Conservation (phyloP, 2,113 vertebrate genomes). For the Vidua macroura region DNA sequence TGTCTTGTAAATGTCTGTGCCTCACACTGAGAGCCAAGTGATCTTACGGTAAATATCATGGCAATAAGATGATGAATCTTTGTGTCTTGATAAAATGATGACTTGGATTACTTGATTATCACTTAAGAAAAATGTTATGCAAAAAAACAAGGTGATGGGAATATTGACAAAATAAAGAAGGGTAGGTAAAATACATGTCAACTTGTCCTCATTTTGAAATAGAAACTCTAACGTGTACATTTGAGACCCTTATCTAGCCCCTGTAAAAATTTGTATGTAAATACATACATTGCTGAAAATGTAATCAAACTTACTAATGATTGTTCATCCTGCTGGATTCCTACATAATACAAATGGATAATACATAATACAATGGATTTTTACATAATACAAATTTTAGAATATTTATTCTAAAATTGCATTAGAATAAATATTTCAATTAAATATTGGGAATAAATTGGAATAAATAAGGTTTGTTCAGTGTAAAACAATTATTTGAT, state of each 20-base stretch:
- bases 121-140: not conserved
- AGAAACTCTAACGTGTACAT: not conserved
- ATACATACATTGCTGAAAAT: not conserved
- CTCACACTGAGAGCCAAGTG: not conserved
- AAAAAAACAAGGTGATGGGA: not conserved
- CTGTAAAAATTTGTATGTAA: not conserved
- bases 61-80: conserved; percentile 43
- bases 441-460: not conserved
- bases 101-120: conserved; percentile 19
- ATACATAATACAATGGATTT: too few relatives aligned
- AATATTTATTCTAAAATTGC: not conserved
- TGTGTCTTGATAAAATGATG: conserved; percentile 18
- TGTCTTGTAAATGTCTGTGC: conserved; percentile 17
- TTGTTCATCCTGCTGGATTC: not conserved
- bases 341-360: too few relatives aligned
- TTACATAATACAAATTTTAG: too few relatives aligned
- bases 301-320: not conserved
- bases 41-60: conserved; percentile 41
- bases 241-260: not conserved
- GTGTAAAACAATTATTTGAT: not conserved
- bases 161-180: not conserved
- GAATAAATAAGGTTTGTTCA: not conserved
- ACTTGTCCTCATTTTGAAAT: not conserved
- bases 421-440: not conserved
- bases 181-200: not conserved